A percentile compares a stretch with the other conserved stretches of the same genome.
Conservation (phyloP, 2,888 invertebrate species). For the Bruchidius siliquastri region DNA sequence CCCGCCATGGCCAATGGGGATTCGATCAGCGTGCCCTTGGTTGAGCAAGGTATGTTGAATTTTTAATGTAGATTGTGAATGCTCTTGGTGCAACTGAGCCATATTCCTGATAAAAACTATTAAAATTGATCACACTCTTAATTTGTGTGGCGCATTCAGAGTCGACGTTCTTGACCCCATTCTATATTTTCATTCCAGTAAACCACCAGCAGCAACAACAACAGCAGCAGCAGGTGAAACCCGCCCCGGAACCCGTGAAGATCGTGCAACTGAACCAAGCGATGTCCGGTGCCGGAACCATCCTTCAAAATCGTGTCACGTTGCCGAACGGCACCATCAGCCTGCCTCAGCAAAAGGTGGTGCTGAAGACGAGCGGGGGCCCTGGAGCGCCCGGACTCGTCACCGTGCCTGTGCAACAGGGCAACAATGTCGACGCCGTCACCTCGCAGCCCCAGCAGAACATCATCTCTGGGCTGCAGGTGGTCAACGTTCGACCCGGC, state of each 20-base stretch:
- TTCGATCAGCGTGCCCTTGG: constrained; percentile 39
- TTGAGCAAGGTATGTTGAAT: neutral
- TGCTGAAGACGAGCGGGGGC: constrained; percentile 45
- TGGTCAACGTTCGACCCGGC: constrained; percentile 77
- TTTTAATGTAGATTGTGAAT: no score
- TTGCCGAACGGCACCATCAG: constrained; percentile 69
- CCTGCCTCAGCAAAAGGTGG: constrained; percentile 49
- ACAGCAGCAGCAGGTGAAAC: constrained; percentile 1
- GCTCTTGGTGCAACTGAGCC: no score
- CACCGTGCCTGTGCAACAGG: constrained; percentile 55
- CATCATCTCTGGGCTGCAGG: constrained; percentile 67
- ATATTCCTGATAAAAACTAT: no score
- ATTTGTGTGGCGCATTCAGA: no score
- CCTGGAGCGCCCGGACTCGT: constrained; percentile 54
- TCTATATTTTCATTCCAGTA: no score
- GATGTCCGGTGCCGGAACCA: constrained; percentile 45
- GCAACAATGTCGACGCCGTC: constrained; percentile 50
- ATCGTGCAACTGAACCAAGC: constrained; percentile 43
- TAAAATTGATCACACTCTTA: no score
- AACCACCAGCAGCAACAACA: constrained; percentile 19
- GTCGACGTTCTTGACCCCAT: no score
- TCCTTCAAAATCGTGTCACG: constrained; percentile 57
- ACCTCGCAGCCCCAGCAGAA: constrained; percentile 41
- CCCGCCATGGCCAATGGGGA: constrained; percentile 59
- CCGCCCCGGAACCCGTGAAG: constrained; percentile 33